Evolutionary conservation across 2,888 invertebrate species (phyloP), one percentile per base, ranked within the genome.

Genomic region (Ichneumon xanthorius): DNA sequence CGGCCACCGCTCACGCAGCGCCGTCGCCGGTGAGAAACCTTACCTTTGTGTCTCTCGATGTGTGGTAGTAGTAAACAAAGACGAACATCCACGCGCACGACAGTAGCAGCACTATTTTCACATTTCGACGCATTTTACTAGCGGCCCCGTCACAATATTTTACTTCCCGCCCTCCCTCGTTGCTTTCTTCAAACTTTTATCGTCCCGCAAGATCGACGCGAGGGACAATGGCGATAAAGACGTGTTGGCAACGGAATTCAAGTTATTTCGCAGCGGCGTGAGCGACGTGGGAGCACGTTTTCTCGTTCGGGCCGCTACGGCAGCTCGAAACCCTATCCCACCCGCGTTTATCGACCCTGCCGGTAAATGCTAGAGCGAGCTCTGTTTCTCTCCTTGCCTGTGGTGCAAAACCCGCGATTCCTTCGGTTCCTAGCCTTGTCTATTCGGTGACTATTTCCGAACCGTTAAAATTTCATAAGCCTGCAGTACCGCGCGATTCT

Each of bases 81-180:
- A 95, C 95, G 93, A 95, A 95, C 95, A 96, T 96, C 96, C 96
- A 96, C 88, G 95, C 95, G 93, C 95, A 95, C 89, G 95, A 95
- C 91, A 96, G 95, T 87, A 96, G 93, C 88, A 96, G 93, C 90
- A 96, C 94, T 91, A 96, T 95, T 94, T 96, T 96, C 89, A 95
- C 95, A 94, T 96, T 96, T 88, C 96, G 95, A 92, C 96, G 94
- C 96, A 96, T 96, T 89, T 90, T 91, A 53, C n/a, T 6, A 1
- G 30, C 16, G 33, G 11, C 4, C 33, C 6, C 30, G 30, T 63
- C 61, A 63, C 61, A 63, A 26, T 6, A 30, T 53, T 68, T 70
- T 65, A 50, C 55, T 45, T 72, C 6, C 40, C 68, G 61, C 73
- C 22, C 19, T 30, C 33, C 16, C 78, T 76, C 26, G 33, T n/a